Base-by-base conservation (phyloP, 2,797 vertebrate genomes). In the Smutsia gigantea region DNA sequence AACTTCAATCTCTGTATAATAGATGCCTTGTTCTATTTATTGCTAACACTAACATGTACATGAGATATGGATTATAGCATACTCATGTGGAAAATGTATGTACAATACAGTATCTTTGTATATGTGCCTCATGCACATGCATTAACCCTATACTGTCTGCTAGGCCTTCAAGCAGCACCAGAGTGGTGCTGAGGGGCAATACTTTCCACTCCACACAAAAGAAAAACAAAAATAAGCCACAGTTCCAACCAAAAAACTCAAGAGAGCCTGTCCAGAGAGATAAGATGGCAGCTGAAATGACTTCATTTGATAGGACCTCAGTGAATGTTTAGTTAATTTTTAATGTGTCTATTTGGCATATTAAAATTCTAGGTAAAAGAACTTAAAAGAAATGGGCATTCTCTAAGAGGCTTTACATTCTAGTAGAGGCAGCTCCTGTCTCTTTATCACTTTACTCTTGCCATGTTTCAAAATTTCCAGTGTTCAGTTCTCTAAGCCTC, bases 1-100 rank as follows among this genome's bases (percentile, higher is more conserved):
- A 91, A 42, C 31, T 72, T 82, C 34, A 92, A 86, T 93, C 68
- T 88, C 25, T 72, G 1, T 89, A 69, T 86, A 86, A 82, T 61
- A n/a, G 17, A 53, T 96, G 96, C 23, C n/a, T 91, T 82, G 4
- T 34, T 82, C 77, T 66, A 59, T 46, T 79, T 85, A 53, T 59
- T 96, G 63, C 34, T 91, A 77, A 90, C 9, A 23, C 39, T 71
- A 66, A 81, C 85, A 53, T 77, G 79, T 13, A 79, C 25, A 3
- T 88, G 34, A 88, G n/a, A 64, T 18, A 82, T 34, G 31, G 4
- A 53, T 95, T 82, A 83, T 72, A 82, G 39, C 66, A 72, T 63
- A 68, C 3, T 89, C 15, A 23, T 57, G 55, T 13, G 9, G 31
- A 55, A 74, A 46, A 46, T 64, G 21, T 46, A 69, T 63, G 55